Evolutionary conservation across 2,797 vertebrate genomes (phyloP), one percentile per base, ranked within the genome.

Genomic region (Florisuga fusca): DNA sequence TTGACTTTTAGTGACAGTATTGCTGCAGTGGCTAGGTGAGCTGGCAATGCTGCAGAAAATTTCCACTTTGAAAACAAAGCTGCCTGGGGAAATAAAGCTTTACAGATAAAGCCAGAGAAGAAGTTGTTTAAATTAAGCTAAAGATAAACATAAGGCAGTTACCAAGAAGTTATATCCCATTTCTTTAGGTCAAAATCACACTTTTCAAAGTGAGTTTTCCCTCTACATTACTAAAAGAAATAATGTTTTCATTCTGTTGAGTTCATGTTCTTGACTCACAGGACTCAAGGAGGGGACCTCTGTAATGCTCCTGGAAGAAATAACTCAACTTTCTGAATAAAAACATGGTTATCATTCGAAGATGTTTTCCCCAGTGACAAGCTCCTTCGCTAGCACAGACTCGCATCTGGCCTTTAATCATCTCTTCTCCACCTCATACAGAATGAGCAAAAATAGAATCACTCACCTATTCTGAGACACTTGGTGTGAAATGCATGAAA

Each of bases 1-100:
- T 4, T 84, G 46, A 73, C 72, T 91, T 90, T 25, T 55, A 55
- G 69, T 63, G 81, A 94, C 67, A 93, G 87, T 77, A 84, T 84
- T 53, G 46, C 48, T 79, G 77, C 80, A 82, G 80, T 38, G 10
- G 63, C 71, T 81, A 93, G 89, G 78, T 85, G 63, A n/a, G 31
- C 31, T n/a, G 19, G 59, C 10, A 45, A 91, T 38, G 33, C 67
- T 83, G 48, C 77, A 91, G 85, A 86, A 92, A 54, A 79, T 0
- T 76, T 87, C 71, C 72, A 63, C 54, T 89, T 46, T 13, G 61
- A 90, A 84, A 64, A 31, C 15, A 67, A 69, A 92, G 53, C 41
- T 77, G 34, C 53, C 71, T 1, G 2, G 27, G 31, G 18, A 87
- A 94, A 78, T 55, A 89, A 61, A 89, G 72, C 29, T 64, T 72